Evolutionary conservation across 1,140 invertebrate genomes (phyloP).

Genomic region (Macrosteles quadrilineatus): DNA sequence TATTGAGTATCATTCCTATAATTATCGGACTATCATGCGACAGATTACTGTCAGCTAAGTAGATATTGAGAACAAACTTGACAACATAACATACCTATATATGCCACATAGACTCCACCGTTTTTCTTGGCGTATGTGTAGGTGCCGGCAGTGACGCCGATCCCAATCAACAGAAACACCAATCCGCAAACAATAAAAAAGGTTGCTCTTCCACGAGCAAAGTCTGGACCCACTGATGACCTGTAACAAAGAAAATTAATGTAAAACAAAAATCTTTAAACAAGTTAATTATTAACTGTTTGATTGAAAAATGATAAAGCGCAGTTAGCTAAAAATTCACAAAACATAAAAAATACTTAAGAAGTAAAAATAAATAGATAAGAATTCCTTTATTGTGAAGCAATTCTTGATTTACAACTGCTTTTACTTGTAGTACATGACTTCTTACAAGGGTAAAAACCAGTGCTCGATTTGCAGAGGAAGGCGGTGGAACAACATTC

Average conservation of each 20-base stretch:
- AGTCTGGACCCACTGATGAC: slow-evolving; percentile 85
- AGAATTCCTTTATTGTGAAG: neutral
- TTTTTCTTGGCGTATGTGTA: slow-evolving; percentile 55
- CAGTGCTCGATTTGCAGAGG: too few relatives aligned
- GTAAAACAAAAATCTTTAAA: neutral
- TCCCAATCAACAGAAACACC: slow-evolving; percentile 71
- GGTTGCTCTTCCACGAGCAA: slow-evolving; percentile 74
- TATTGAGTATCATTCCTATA: too few relatives aligned
- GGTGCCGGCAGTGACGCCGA: slow-evolving; percentile 72
- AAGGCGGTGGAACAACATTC: too few relatives aligned
- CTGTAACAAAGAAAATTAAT: slow-evolving; percentile 45
- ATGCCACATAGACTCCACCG: slow-evolving; percentile 80
- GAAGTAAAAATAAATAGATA: neutral
- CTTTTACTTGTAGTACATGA: neutral
- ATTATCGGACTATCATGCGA: too few relatives aligned
- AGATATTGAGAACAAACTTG: too few relatives aligned
- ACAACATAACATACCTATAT: slow-evolving; percentile 69
- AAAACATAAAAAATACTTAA: neutral
- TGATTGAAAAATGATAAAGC: too few relatives aligned
- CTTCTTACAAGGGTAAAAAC: neutral
- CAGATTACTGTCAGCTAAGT: too few relatives aligned
- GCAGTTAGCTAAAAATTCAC: neutral
- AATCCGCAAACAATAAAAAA: slow-evolving; percentile 78
- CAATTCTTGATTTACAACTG: neutral
- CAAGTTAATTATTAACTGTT: neutral